Percentiles rank a stretch among this genome's conserved stretches.
Conservation (phyloP, 2,888 invertebrate species). For the Epiblema foenella region DNA sequence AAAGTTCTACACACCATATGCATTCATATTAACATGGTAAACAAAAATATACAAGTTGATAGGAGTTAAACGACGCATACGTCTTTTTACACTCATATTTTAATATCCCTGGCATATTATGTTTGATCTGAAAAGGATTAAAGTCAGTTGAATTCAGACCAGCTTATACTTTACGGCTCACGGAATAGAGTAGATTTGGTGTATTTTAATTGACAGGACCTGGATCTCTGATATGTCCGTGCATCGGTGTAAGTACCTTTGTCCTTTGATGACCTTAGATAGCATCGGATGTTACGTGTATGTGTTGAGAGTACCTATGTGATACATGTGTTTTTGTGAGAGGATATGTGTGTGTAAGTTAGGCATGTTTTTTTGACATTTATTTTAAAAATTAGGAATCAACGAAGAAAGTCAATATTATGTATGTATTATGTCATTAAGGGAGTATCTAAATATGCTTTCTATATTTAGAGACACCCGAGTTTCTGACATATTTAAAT, state of each 20-base stretch:
- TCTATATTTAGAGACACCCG: no score
- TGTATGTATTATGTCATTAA: no score
- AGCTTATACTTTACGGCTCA: neutral
- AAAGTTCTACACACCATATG: conserved; percentile 3
- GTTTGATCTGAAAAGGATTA: neutral
- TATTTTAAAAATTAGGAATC: no score
- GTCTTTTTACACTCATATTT: conserved; percentile 1
- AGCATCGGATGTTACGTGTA: neutral
- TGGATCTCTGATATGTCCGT: conserved; percentile 7
- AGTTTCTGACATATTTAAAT: no score
- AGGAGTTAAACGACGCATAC: neutral
- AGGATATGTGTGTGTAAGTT: no score
- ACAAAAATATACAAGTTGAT: neutral
- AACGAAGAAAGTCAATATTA: no score
- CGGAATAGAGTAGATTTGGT: neutral
- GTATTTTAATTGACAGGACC: conserved; percentile 7
- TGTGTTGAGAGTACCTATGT: neutral
- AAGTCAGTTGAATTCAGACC: neutral
- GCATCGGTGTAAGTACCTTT: conserved; percentile 13
- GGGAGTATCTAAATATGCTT: no score
- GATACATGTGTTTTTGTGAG: no score
- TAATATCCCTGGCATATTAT: neutral
- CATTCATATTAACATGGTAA: neutral
- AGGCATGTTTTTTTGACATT: no score
- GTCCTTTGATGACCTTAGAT: conserved; percentile 29